Base-by-base conservation (phyloP, 2,113 vertebrate genomes). In the Castor canadensis region DNA sequence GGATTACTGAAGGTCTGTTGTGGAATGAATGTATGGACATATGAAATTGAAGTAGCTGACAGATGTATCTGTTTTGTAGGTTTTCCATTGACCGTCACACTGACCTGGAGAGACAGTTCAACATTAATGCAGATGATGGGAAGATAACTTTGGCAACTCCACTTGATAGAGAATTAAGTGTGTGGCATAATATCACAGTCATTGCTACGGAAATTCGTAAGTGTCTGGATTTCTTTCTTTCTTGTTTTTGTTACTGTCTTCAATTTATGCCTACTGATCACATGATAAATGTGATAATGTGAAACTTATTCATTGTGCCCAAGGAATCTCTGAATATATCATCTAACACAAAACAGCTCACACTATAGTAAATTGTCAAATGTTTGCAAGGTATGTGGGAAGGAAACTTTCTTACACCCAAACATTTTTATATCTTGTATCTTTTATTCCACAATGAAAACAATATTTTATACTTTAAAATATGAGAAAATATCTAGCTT, bases 21-120 rank as follows among this genome's bases (percentile, higher is more conserved):
- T 83, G 91, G 87, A 94, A 92, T 72, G 87, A 90, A 92, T 87
- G 85, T 93, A 92, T 97, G 24, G 28, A 60, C 94, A 82, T 62
- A 91, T 17, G 87, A 95, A 75, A 84, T 69, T 96, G 94, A 96
- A 89, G 87, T 93, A 87, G 93, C 97, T 98, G 91, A 98, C 97
- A 97, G 91, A 84, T 96, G 8, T 98, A 32, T 98, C 96, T 97
- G 19, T 98, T 98, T 97, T 98, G 89, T 97, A 99, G 99, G 99
- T 99, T 99, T 98, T 99, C 99, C 97, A 99, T 99, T 64, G 99
- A 99, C 98, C 99, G 99, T 10, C 99, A 99, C 96, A 99, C 99
- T 32, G 99, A 99, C 98, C 98, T 99, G 95, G 99, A 99, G 98
- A 99, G 99, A 89, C 99, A 99, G 97, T 99, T 99, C 98, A 99